Evolutionary conservation across 1,140 invertebrate genomes (phyloP).

Genomic region (Spodoptera litura): DNA sequence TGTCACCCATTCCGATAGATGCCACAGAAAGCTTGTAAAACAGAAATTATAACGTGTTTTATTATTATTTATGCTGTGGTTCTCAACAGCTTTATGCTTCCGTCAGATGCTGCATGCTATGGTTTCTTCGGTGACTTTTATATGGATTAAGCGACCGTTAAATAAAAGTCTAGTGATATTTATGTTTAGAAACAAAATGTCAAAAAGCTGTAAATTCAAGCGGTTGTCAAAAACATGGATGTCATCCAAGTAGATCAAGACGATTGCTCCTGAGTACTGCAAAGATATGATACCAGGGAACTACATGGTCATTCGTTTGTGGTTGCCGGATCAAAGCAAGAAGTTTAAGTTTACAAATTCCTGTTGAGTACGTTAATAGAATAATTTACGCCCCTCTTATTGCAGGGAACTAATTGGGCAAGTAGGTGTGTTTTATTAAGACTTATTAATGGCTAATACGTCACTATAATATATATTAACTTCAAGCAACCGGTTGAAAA

Average conservation of each 20-base stretch:
- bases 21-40: constrained; percentile 39
- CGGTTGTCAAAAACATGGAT: constrained; percentile 8
- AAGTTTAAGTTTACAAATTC: too few species aligned
- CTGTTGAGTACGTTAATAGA: too few species aligned
- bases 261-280: background rate
- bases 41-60: constrained; percentile 48
- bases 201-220: constrained; percentile 11
- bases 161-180: constrained; percentile 27
- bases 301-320: too few species aligned
- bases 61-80: constrained; percentile 48
- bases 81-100: constrained; percentile 53
- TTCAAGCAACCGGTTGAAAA: too few species aligned
- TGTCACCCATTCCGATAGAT: constrained; percentile 41
- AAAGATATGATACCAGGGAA: background rate
- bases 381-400: too few species aligned
- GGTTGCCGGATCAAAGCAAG: too few species aligned
- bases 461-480: too few species aligned
- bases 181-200: constrained; percentile 17
- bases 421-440: too few species aligned
- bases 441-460: too few species aligned
- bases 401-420: too few species aligned
- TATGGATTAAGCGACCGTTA: background rate
- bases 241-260: constrained; percentile 2
- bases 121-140: constrained; percentile 27
- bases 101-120: constrained; percentile 22